A percentile compares a stretch with the other conserved stretches of the same genome.
These are phyloP conservation scores for Drosophila putrida DNA, from an alignment of 2,888 invertebrate genomes.

Conservation along the genomic window DNA sequence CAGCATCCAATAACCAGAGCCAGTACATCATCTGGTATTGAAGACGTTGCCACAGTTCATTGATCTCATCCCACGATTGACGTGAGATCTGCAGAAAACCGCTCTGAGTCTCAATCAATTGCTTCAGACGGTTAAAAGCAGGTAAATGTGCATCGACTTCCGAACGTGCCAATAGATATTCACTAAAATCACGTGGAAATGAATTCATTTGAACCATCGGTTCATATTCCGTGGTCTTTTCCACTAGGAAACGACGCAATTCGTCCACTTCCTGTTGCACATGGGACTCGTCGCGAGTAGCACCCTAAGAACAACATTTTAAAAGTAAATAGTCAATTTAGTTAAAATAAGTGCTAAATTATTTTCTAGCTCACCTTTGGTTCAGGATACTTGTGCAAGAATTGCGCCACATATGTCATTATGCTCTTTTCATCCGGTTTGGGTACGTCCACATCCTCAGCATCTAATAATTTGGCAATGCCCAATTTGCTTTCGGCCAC, in stretches of 20 bases:
- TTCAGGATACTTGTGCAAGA: slow-evolving; percentile 97
- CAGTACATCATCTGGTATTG: slow-evolving; percentile 92
- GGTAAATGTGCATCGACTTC: slow-evolving; percentile 91
- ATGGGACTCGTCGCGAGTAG: slow-evolving; percentile 91
- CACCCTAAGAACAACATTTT: slow-evolving; percentile 86
- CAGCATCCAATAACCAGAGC: slow-evolving; percentile 95
- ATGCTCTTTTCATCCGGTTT: slow-evolving; percentile 98
- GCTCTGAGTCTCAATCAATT: slow-evolving; percentile 91
- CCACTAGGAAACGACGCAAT: slow-evolving; percentile 92
- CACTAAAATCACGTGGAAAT: slow-evolving; percentile 92
- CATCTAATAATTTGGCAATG: slow-evolving; percentile 95
- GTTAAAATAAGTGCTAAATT: background rate
- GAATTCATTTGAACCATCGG: slow-evolving; percentile 91
- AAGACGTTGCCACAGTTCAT: slow-evolving; percentile 92
- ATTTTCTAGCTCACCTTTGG: slow-evolving; percentile 87
- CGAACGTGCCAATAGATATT: slow-evolving; percentile 91
- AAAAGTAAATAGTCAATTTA: background rate
- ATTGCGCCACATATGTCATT: slow-evolving; percentile 99
- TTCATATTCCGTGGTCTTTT: slow-evolving; percentile 91
- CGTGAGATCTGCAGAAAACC: slow-evolving; percentile 93
- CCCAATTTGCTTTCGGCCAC: slow-evolving; percentile 96
- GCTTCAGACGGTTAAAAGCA: slow-evolving; percentile 91
- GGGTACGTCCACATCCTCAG: slow-evolving; percentile 97
- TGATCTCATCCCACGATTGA: slow-evolving; percentile 94
- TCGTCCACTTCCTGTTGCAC: slow-evolving; percentile 93